phyloP scores from a whole-genome alignment of 2,113 vertebrate genomes.

The Hypanus sabinus region DNA sequence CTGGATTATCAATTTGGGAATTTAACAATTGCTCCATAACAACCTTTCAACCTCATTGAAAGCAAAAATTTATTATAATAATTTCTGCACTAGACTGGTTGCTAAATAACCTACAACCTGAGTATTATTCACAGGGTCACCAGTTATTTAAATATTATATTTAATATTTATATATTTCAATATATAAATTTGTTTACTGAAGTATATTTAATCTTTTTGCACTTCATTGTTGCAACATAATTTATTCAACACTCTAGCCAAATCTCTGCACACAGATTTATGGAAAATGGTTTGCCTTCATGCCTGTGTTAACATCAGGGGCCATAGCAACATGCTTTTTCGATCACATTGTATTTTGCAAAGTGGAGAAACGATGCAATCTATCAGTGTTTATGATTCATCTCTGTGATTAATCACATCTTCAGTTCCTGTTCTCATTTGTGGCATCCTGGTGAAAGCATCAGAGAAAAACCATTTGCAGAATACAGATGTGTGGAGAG shows the following conservation, averaged over 20 bases:
- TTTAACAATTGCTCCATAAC: no score
- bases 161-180: no score
- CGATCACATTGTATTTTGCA: neutral
- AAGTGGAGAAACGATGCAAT: neutral
- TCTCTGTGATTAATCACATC: neutral
- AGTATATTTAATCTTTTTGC: neutral
- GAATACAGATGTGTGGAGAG: neutral
- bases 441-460: neutral
- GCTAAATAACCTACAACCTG: neutral
- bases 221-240: slow-evolving; percentile 15
- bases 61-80: neutral
- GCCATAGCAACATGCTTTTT: neutral
- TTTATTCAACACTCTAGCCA: slow-evolving; percentile 18
- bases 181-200: neutral
- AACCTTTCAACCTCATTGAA: neutral
- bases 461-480: neutral
- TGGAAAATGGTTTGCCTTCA: neutral
- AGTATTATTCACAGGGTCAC: neutral
- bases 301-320: neutral
- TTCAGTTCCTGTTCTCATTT: neutral
- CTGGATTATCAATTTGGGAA: no score
- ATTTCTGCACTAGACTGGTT: neutral
- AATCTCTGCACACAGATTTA: neutral
- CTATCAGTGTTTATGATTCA: neutral
- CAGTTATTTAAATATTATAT: slow-evolving; percentile 6